Evolutionary conservation across 2,888 invertebrate genomes (phyloP).

Genomic region (Teinopalpus imperialis): DNA sequence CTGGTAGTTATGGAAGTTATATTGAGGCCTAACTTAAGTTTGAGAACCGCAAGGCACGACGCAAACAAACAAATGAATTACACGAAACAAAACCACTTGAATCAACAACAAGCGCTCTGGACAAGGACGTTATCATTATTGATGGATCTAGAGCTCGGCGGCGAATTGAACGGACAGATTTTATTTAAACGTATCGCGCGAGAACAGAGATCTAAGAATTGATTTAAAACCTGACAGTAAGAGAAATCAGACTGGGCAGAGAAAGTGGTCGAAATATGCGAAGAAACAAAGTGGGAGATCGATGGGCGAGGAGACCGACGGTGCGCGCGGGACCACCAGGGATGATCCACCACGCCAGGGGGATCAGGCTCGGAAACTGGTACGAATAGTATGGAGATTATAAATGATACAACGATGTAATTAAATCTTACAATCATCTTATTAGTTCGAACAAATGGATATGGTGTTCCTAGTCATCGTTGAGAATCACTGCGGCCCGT

Average conservation of each 20-base stretch:
- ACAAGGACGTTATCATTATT: slow-evolving; percentile 1
- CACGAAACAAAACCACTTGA: slow-evolving; percentile 2
- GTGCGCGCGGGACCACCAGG: too few relatives aligned
- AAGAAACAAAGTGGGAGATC: neutral
- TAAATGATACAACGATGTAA: too few relatives aligned
- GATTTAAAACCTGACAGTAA: slow-evolving; percentile 8
- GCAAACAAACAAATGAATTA: neutral
- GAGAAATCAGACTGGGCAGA: slow-evolving; percentile 2
- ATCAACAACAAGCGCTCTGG: neutral
- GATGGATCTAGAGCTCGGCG: neutral
- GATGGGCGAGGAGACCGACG: slow-evolving; percentile 4
- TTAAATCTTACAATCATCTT: too few relatives aligned
- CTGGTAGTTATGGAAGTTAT: too few relatives aligned
- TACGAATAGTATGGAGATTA: too few relatives aligned
- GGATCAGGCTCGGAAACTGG: too few relatives aligned
- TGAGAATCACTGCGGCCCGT: too few relatives aligned
- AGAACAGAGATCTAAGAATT: slow-evolving; percentile 4
- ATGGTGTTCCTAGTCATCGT: too few relatives aligned
- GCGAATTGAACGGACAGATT: neutral
- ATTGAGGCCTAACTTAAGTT: neutral
- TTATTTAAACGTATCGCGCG: neutral
- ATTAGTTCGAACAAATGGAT: too few relatives aligned
- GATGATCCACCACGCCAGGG: too few relatives aligned
- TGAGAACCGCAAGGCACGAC: neutral
- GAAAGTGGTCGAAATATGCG: slow-evolving; percentile 5